Base-by-base conservation (phyloP, 1,140 invertebrate genomes). In the Macrobrachium nipponense region DNA sequence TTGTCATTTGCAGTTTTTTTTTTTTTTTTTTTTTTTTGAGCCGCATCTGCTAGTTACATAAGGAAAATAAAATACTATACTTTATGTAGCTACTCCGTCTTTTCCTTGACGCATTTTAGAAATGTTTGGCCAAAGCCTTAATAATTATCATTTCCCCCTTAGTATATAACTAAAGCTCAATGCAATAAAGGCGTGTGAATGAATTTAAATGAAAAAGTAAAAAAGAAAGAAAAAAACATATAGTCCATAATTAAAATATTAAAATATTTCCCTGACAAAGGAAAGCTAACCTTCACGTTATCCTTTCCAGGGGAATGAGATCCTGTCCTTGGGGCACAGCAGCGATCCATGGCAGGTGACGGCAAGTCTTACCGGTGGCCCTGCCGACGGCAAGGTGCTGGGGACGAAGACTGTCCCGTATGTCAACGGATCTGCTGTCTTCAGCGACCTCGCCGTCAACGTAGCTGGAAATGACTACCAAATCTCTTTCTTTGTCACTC, bases 361-460 rank as follows among this genome's bases (percentile, higher is more conserved):
- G 8, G 68, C 68, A 43, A 70, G 20, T 10, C 68, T 70, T 23
- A 43, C 11, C 11, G 17, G 68, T 27, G 68, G 68, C 12, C 68
- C 68, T 70, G 14, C n/a, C 23, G 11, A 17, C 11, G 68, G 23
- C 11, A 5, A 11, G 20, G 14, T 70, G 68, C 68, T n/a, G n/a
- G 68, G 68, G 3, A 27, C 68, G 23, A 70, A 23, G 23, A 70
- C 20, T n/a, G 68, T 70, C 68, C 68, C 68, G 18, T 70, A 70
- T 20, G 23, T 43, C n/a, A 23, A 70, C 12, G 68, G 68, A 12
- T 43, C 23, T 27, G 68, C 68, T 8, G 20, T 27, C 20, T 70
- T 70, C 36, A 15, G 12, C 17, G 68, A 70, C 11, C 68, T 70
- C 20, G n/a, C 23, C 4, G 20, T 70, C 12, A 43, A 17, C 20